Base-by-base conservation (phyloP, 2,113 vertebrate species). In the Heliornis fulica region DNA sequence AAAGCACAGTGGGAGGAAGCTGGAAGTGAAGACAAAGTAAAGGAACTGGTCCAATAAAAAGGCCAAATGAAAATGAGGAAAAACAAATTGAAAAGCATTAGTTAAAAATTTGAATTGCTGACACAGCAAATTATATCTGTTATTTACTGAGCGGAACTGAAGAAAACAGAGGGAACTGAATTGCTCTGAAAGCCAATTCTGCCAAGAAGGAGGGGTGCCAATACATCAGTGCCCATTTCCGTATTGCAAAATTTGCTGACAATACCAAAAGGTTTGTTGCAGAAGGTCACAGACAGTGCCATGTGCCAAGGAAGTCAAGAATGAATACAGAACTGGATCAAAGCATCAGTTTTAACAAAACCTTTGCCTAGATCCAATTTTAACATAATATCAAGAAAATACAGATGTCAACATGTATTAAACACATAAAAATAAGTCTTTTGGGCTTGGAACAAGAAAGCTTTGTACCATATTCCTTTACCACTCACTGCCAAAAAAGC, bases 271-370 rank as follows among this genome's bases (percentile, higher is more conserved):
- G 3, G 1, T 71, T 89, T 92, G 93, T 46, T 60, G 28, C 20
- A 78, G 94, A 89, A 93, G 65, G 88, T 92, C 54, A 40, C 41
- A 76, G 59, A 83, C 51, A 4, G 25, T 15, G 28, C 29, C 68
- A 87, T 3, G 25, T 40, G 43, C 79, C 76, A 87, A 70, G 51
- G 64, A 83, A 90, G 43, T 36, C 41, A 65, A 53, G 64, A 79
- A 79, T 34, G 75, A 89, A 89, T 41, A 74, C 31, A 79, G 26
- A 93, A 90, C 26, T 38, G 64, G 15, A 84, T 60, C 75, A 91
- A 95, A 95, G 59, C n/a, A 91, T 76, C 77, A 74, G 41, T 87
- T 90, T 87, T 75, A 96, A 91, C 96, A 77, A 95, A 92, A 94
- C n/a, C 20, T 89, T 79, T 83, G 28, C 21, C 75, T 91, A 63